Evolutionary conservation across 30 jellyfish, hydroid and myxozoan species (phyloP), one percentile per base, ranked within the genome.

Genomic region (Aurelia coerulea): DNA sequence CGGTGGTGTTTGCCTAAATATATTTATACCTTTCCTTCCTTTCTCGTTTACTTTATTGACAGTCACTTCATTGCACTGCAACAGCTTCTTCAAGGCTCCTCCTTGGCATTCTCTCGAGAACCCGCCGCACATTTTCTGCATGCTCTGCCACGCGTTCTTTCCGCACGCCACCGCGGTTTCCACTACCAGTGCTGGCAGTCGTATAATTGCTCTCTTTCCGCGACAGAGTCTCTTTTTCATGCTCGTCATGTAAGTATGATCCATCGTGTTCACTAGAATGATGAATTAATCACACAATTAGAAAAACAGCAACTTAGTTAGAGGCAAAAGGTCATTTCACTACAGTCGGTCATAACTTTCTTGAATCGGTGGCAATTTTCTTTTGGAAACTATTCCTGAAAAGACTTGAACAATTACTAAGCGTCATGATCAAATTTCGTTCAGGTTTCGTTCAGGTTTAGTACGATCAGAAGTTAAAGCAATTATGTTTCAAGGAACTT

Each of bases 51-150:
- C 56, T 46, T 46, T 14, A 5, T 46, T 9, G 56, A 46, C 56
- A 46, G 34, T 13, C 10, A 11, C 11, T 81, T 79, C 58, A 79
- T 10, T 64, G 69, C 34, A 46, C 51, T 1, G 76, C 88, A 74
- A 81, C 37, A n/a, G 75, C 46, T 64, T 91, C 97, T 39, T 91
- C 96, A 35, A 86, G 5, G 62, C 96, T 79, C 76, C 89, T 84
- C 16, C 90, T 49, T 23, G 92, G 97, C 52, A 59, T 18, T 34
- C 73, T 92, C 73, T 93, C 98, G 33, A 93, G 54, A 10, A 96
- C 96, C 29, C 90, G 93, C 35, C 96, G 89, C 8, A 93, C 89
- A 34, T 93, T 93, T 29, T 93, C 96, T 2, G 97, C 97, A 71
- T 93, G 98, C 71, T 93, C 97, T 4, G 89, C 85, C 34, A 88